phyloP scores from a whole-genome alignment of 2,888 invertebrate species.

The Lithodes maja region DNA sequence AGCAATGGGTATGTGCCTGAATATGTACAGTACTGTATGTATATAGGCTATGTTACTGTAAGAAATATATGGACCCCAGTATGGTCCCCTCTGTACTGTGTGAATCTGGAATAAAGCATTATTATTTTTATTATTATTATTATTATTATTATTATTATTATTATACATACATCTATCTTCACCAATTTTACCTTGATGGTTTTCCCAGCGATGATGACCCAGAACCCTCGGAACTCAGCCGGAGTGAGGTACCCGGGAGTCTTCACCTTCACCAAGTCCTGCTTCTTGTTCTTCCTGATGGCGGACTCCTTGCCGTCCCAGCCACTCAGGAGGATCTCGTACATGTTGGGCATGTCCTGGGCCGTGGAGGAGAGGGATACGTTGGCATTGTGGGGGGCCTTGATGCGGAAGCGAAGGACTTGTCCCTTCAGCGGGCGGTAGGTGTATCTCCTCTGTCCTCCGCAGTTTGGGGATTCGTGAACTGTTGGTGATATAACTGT shows the following conservation, averaged over 20 bases:
- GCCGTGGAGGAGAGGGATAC: constrained; percentile 13
- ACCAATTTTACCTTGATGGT: constrained; percentile 28
- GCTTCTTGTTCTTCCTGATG: constrained; percentile 40
- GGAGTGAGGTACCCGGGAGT: neutral
- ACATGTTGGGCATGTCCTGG: constrained; percentile 10
- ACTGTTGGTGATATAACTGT: neutral
- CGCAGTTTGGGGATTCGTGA: neutral
- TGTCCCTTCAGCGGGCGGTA: neutral
- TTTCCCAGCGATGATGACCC: constrained; percentile 9
- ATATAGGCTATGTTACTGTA: neutral
- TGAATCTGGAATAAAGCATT: too few species aligned
- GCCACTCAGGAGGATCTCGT: constrained; percentile 33
- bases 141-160: too few species aligned
- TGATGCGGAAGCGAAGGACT: constrained; percentile 25
- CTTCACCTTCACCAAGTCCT: constrained; percentile 24
- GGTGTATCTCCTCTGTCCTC: neutral
- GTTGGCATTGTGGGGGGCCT: constrained; percentile 37
- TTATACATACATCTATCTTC: neutral
- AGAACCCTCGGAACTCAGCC: constrained; percentile 33
- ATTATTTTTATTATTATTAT: too few species aligned
- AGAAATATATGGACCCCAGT: neutral
- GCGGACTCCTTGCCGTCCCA: constrained; percentile 30
- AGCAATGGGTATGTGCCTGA: too few species aligned
- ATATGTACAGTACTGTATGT: too few species aligned
- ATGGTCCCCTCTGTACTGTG: too few species aligned